Evolutionary conservation across 2,797 vertebrate genomes (phyloP), one percentile per base, ranked within the genome.

Genomic region (Knipowitschia caucasica): DNA sequence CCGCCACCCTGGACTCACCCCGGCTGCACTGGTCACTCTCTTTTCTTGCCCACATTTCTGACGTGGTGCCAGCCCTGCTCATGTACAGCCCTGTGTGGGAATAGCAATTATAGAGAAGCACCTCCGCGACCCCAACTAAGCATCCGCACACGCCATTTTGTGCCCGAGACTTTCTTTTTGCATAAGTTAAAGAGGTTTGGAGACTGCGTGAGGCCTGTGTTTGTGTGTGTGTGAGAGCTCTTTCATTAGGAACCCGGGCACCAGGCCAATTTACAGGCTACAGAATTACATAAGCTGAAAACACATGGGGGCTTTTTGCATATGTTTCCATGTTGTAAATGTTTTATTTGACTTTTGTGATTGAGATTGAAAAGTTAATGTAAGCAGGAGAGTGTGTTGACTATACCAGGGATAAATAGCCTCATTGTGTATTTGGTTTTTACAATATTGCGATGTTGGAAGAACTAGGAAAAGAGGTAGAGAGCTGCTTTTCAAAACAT

Each of bases 41-140:
- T 69, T 72, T 62, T 66, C 50, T 24, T 40, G 40, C 71, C 53
- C 53, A 60, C 59, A 75, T 74, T 67, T 56, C 71, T 87, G 79
- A 79, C 53, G 7, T 14, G 5, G 18, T 53, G 78, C 78, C 78
- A 85, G 53, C 27, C 45, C 61, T 78, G 59, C 60, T 77, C 52
- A 53, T 60, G 59, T 69, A 58, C 44, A 50, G 62, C 61, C 35
- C 54, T 51, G 46, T 64, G 55, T 77, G 63, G 56, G 77, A 83
- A 77, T 61, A 75, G 71, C 34, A 38, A 51, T 60, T 35, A 3
- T 53, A 54, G 56, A 59, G 67, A 69, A 71, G 61, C 62, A 34
- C 50, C 33, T 64, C 46, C 30, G 44, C 63, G 77, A 74, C 67
- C 78, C 63, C 23, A 3, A n/a, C 62, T 71, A 38, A 74, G 64